These are phyloP conservation scores for Bujurquina vittata DNA, from an alignment of 2,113 vertebrate species.

Conservation along the genomic window DNA sequence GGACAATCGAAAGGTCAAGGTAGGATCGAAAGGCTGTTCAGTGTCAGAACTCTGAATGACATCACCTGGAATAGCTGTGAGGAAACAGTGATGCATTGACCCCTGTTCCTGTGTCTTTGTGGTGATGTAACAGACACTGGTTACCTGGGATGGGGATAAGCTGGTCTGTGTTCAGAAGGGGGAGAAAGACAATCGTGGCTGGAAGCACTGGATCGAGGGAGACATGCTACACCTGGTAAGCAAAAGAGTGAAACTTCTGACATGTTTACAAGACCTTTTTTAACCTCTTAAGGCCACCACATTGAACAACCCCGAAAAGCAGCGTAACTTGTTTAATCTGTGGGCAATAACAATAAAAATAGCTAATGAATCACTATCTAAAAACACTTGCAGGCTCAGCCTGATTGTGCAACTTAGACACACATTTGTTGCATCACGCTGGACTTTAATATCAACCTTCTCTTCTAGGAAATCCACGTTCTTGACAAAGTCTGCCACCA, in stretches of 20 bases:
- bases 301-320: neutral
- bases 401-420: conserved; percentile 8
- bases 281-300: neutral
- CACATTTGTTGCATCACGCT: conserved; percentile 26
- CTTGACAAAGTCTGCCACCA: conserved; percentile 90
- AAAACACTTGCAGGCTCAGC: neutral
- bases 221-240: conserved; percentile 90
- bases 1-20: conserved; percentile 88
- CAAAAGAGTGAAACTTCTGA: neutral
- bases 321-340: neutral
- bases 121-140: conserved; percentile 79
- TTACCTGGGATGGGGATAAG: conserved; percentile 92
- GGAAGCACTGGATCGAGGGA: conserved; percentile 95
- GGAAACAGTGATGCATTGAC: neutral
- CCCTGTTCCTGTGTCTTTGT: conserved; percentile 2
- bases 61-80: neutral
- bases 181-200: conserved; percentile 93
- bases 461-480: conserved; percentile 87
- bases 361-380: neutral
- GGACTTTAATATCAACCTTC: conserved; percentile 14
- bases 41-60: neutral
- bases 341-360: conserved; percentile 20
- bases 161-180: conserved; percentile 92
- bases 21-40: conserved; percentile 43
- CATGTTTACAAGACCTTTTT: neutral